Evolutionary conservation across 2,797 vertebrate species (phyloP), one percentile per base, ranked within the genome.

Genomic region (Enteromius radiatus): DNA sequence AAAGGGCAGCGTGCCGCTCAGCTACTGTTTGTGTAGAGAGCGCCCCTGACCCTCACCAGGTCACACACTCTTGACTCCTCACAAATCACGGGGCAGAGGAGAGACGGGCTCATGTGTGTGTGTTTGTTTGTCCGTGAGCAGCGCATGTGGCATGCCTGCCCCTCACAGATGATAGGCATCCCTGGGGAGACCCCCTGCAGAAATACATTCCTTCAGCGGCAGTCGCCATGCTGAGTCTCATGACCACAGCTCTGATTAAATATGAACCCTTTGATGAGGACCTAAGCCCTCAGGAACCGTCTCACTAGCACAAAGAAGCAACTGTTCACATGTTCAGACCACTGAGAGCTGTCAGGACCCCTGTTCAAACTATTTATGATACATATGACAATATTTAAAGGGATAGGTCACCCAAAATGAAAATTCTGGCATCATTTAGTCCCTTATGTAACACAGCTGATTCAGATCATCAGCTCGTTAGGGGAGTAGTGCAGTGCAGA

Each of bases 21-120:
- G 76, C 68, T 86, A 89, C 89, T 89, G 91, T 92, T 94, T 90
- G 87, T 86, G 84, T 87, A 47, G 61, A 87, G 86, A 84, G 59
- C 81, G 86, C 86, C 87, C 87, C 88, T 87, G 84, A 91, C 86
- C 83, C 81, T 84, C 84, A 85, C 85, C 86, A 90, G 86, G 87
- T 85, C 80, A 82, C 31, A 79, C 38, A 56, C 76, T 82, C 5
- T 80, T 84, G 78, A 70, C 68, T 81, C 63, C 80, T 86, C 87
- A 89, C 87, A 87, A 89, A 89, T 84, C 84, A 54, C 36, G 69
- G 67, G 83, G 68, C 85, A 49, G 59, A 83, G 76, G 59, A 88
- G 80, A 85, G 67, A 28, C 75, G 31, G 15, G 47, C 75, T 78
- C 23, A 69, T 77, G 21, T 80, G 82, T 81, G 64, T 88, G 82